Conservation (phyloP, 2,113 vertebrate genomes). For the Petromus typicus region DNA sequence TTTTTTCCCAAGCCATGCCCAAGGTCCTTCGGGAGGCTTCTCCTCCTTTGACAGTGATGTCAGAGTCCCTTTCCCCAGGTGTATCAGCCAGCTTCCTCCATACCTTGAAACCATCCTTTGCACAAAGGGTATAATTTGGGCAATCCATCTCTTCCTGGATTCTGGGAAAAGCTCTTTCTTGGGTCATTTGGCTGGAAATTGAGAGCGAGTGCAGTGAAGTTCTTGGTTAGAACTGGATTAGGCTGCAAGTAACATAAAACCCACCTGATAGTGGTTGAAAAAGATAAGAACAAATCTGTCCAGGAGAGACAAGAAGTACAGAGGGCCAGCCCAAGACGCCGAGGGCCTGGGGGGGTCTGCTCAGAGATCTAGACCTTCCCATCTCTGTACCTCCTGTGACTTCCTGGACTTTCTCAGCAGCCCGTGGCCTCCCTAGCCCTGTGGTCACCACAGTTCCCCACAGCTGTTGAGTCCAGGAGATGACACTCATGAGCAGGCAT, state of each 20-base stretch:
- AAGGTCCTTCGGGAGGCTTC: too few relatives aligned
- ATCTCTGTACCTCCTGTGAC: accelerated
- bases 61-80: neutral
- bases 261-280: neutral
- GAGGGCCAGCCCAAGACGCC: accelerated
- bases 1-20: neutral
- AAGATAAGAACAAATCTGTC: neutral
- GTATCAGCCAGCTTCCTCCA: neutral
- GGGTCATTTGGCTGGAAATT: neutral
- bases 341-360: accelerated
- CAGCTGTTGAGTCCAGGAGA: neutral
- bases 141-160: too few relatives aligned
- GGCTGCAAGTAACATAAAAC: neutral
- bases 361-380: neutral
- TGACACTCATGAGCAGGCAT: accelerated
- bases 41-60: neutral
- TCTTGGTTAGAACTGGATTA: neutral
- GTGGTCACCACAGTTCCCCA: too few relatives aligned
- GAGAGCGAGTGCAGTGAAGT: neutral
- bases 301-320: neutral
- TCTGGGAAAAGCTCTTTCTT: neutral
- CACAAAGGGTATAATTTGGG: neutral
- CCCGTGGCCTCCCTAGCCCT: neutral
- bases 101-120: neutral
- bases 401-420: neutral